These are phyloP conservation scores for Rhamnusium bicolor DNA, from an alignment of 2,888 invertebrate genomes.

Conservation along the genomic window DNA sequence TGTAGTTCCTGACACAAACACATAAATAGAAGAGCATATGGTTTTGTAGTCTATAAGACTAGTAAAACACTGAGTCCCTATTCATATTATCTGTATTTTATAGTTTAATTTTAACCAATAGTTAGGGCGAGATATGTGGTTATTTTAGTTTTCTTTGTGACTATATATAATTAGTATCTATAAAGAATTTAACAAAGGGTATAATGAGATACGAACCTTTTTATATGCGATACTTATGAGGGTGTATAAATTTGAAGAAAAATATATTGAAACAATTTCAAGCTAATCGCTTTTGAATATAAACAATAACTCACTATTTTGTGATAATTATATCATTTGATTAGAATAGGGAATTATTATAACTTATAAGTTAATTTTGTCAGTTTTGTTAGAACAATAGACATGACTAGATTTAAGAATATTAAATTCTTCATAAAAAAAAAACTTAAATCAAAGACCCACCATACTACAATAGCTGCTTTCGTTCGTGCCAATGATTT, in stretches of 20 bases:
- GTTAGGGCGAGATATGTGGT: conserved; percentile 7
- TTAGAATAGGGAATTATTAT: no score
- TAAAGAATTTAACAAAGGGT: background rate
- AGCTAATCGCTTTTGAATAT: no score
- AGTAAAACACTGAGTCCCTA: background rate
- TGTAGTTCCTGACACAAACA: conserved; percentile 1
- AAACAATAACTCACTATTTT: no score
- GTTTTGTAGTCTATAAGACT: conserved; percentile 3
- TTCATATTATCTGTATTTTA: background rate
- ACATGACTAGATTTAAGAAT: no score
- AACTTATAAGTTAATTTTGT: no score
- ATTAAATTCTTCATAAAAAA: no score
- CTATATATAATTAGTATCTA: conserved; percentile 23
- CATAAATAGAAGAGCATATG: conserved; percentile 40
- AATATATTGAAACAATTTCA: no score
- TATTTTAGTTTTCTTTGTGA: conserved; percentile 35
- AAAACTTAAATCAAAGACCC: no score
- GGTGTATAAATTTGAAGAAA: background rate
- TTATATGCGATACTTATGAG: background rate
- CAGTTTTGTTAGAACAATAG: no score
- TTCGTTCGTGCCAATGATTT: no score
- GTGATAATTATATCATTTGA: no score
- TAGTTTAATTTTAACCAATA: conserved; percentile 4
- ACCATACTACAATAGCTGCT: no score
- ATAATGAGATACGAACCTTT: background rate